Percentiles rank a stretch among this genome's conserved stretches.
phyloP scores from a whole-genome alignment of 2,888 invertebrate genomes.

The Tenthredo notha region DNA sequence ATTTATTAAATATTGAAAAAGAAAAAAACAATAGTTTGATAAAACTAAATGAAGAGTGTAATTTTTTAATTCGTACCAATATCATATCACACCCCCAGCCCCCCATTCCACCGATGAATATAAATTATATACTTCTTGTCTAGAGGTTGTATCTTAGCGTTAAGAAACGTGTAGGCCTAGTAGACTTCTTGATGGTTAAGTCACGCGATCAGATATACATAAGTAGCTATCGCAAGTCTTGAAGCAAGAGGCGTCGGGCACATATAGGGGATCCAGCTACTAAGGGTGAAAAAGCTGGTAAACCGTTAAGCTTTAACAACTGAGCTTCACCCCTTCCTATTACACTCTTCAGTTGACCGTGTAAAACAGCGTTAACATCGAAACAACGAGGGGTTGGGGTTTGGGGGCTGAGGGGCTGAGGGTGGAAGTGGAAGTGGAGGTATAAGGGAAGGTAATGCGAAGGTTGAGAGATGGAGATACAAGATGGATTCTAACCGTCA shows the following conservation, averaged over 20 bases:
- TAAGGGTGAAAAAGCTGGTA: constrained; percentile 14
- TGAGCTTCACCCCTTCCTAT: neutral
- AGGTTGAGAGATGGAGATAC: constrained; percentile 40
- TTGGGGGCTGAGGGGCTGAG: too few relatives aligned
- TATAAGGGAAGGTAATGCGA: neutral
- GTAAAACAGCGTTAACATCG: constrained; percentile 34
- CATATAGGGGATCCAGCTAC: neutral
- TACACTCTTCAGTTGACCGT: constrained; percentile 1
- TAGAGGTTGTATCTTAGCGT: constrained; percentile 1
- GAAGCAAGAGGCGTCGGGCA: neutral
- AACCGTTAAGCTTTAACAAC: constrained; percentile 13
- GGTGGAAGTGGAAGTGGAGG: neutral
- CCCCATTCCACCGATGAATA: neutral
- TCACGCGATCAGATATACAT: constrained; percentile 41
- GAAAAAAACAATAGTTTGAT: neutral
- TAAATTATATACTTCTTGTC: neutral
- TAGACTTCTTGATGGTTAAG: neutral
- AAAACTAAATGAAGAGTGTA: neutral
- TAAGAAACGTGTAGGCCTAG: constrained; percentile 2
- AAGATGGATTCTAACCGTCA: constrained; percentile 46
- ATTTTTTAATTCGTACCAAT: neutral
- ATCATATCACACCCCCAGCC: neutral
- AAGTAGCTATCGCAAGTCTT: constrained; percentile 5
- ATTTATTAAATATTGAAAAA: too few relatives aligned
- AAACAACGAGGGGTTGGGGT: constrained; percentile 24